phyloP scores from a whole-genome alignment of 1,140 invertebrate species.

The Polypedilum vanderplanki region DNA sequence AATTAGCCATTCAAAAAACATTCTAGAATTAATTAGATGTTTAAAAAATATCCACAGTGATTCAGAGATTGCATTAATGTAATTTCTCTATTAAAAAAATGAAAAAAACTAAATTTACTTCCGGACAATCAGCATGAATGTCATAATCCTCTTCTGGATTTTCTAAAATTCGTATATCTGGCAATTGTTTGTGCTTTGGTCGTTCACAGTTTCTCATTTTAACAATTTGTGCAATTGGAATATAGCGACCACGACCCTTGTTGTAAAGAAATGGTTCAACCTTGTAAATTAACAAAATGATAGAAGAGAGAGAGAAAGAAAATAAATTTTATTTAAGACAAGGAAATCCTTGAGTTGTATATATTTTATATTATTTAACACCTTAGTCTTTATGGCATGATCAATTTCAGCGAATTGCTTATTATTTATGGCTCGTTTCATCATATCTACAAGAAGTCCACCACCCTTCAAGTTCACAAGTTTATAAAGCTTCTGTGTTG shows the following conservation, averaged over 20 bases:
- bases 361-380: slow-evolving; percentile 31
- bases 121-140: slow-evolving; percentile 62
- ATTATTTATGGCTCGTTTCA: slow-evolving; percentile 82
- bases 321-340: slow-evolving; percentile 24
- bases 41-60: not conserved
- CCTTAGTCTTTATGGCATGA: slow-evolving; percentile 81
- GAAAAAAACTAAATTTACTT: slow-evolving; percentile 44
- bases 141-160: slow-evolving; percentile 76
- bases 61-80: not conserved
- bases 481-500: slow-evolving; percentile 72
- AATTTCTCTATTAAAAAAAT: slow-evolving; percentile 30
- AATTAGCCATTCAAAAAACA: too few species aligned
- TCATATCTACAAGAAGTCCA: slow-evolving; percentile 84
- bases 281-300: slow-evolving; percentile 32
- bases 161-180: slow-evolving; percentile 65
- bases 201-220: slow-evolving; percentile 80
- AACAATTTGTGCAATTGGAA: slow-evolving; percentile 82
- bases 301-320: not conserved
- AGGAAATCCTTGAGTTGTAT: not conserved
- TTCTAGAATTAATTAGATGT: too few species aligned
- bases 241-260: slow-evolving; percentile 78
- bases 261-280: slow-evolving; percentile 90
- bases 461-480: slow-evolving; percentile 83
- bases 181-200: slow-evolving; percentile 68
- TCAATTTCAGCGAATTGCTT: slow-evolving; percentile 85